Evolutionary conservation across 2,113 vertebrate species (phyloP).

Genomic region (Puffinus mauretanicus): DNA sequence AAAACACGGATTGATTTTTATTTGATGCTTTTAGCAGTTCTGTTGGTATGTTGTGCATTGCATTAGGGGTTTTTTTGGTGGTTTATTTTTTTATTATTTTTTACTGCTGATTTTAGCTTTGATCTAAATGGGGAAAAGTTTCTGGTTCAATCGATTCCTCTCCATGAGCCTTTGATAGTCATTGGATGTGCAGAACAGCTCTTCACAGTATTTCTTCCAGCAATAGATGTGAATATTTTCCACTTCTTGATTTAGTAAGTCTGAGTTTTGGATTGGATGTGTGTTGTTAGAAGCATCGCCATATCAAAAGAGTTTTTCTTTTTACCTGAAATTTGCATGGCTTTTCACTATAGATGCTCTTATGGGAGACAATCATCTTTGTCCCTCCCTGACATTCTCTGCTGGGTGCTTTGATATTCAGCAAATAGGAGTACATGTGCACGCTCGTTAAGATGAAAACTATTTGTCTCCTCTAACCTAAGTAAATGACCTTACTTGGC

Average conservation of each 20-base stretch:
- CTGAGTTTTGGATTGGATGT: neutral
- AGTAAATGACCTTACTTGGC: slow-evolving; percentile 2
- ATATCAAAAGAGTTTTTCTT: neutral
- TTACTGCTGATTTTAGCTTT: slow-evolving; percentile 19
- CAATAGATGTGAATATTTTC: neutral
- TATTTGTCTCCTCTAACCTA: neutral
- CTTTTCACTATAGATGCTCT: neutral
- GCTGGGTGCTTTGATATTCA: neutral
- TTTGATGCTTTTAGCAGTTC: slow-evolving; percentile 19
- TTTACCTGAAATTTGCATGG: neutral
- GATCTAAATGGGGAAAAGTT: neutral
- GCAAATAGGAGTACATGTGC: neutral
- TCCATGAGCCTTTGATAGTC: neutral
- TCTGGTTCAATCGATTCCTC: neutral
- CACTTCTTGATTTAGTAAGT: neutral
- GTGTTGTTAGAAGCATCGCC: neutral
- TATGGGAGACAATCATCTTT: neutral
- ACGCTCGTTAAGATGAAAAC: neutral
- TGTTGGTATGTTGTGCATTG: neutral
- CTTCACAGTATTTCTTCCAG: neutral
- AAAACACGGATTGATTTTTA: neutral
- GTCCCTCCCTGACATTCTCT: neutral
- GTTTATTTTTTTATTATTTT: neutral
- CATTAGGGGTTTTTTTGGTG: neutral
- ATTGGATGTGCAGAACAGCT: neutral